These are phyloP conservation scores for Gadopsis marmoratus DNA, from an alignment of 2,797 vertebrate genomes.

Conservation along the genomic window DNA sequence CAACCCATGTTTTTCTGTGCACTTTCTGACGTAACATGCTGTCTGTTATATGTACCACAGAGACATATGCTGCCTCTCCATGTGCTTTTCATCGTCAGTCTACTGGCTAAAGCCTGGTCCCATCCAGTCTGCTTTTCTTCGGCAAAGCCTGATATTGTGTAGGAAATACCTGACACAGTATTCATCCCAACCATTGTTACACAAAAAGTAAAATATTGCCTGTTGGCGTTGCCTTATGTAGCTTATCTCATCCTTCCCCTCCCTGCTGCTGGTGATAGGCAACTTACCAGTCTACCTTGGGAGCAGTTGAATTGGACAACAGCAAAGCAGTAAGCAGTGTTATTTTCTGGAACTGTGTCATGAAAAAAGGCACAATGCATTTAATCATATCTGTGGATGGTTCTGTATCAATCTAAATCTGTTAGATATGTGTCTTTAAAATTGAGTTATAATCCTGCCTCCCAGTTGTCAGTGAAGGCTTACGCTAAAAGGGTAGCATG, in stretches of 20 bases:
- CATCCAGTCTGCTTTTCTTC: conserved; percentile 44
- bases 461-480: neutral
- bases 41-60: conserved; percentile 47
- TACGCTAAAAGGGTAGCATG: neutral
- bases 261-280: conserved; percentile 50
- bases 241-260: conserved; percentile 59
- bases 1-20: conserved; percentile 64
- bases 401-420: neutral
- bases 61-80: conserved; percentile 43
- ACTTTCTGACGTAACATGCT: conserved; percentile 43
- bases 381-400: neutral
- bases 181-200: conserved; percentile 43
- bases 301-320: conserved; percentile 4
- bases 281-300: conserved; percentile 12
- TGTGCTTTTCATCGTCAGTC: conserved; percentile 40
- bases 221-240: conserved; percentile 9
- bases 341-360: neutral
- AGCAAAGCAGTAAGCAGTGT: conserved; percentile 14
- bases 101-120: conserved; percentile 20
- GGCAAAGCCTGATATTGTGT: conserved; percentile 34
- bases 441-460: neutral
- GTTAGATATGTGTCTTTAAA: neutral
- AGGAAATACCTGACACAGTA: conserved; percentile 44
- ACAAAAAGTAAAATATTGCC: conserved; percentile 36
- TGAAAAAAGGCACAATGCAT: neutral